Conservation (phyloP, 2,797 vertebrate species). For the Danio tinwini region DNA sequence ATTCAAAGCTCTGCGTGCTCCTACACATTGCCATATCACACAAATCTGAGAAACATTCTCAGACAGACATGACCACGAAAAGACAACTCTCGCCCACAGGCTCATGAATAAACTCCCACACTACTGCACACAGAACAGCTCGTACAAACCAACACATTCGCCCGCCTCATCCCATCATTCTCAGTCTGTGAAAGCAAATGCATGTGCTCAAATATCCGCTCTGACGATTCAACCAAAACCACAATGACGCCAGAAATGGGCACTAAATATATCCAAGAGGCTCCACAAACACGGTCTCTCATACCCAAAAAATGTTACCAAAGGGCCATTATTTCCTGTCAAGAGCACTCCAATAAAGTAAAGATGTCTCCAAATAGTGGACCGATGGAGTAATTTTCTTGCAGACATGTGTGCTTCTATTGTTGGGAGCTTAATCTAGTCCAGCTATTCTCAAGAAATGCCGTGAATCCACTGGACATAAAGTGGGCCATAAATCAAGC, state of each 20-base stretch:
- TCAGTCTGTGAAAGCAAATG: not conserved
- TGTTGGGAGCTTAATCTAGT: conserved; percentile 23
- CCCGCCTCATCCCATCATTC: not conserved
- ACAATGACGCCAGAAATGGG: not conserved
- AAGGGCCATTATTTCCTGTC: conserved; percentile 18
- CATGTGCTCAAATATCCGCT: not conserved
- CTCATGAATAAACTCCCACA: conserved; percentile 52
- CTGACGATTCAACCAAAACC: not conserved
- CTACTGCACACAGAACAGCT: conserved; percentile 35
- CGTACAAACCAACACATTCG: conserved; percentile 8
- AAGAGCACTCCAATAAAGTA: conserved; percentile 35
- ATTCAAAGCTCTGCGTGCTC: not conserved
- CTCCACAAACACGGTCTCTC: not conserved
- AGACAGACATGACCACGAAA: conserved; percentile 18
- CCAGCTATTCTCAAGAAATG: conserved; percentile 5
- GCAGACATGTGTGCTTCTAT: conserved; percentile 32
- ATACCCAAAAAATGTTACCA: conserved; percentile 6
- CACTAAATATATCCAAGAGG: not conserved
- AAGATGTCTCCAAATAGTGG: conserved; percentile 22
- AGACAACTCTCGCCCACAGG: conserved; percentile 27
- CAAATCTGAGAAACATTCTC: not conserved
- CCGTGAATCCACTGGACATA: not conserved
- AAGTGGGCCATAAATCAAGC: conserved; percentile 8
- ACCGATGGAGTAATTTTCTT: conserved; percentile 23
- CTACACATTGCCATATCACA: not conserved